phyloP scores from a whole-genome alignment of 2,888 invertebrate species.

The Brachypalpus laphriformis region DNA sequence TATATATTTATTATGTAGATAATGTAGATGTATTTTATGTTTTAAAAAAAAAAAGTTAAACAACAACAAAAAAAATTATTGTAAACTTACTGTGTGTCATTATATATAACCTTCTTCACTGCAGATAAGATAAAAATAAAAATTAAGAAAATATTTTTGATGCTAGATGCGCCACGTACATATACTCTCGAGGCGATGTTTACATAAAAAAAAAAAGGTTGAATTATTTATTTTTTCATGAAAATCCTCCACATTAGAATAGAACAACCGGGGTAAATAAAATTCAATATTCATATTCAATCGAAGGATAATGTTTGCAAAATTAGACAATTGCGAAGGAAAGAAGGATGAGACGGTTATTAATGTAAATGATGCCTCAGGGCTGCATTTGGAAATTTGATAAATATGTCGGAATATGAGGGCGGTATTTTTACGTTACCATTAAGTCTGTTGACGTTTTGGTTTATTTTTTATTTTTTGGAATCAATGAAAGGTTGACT shows the following conservation, averaged over 20 bases:
- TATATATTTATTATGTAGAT: slow-evolving; percentile 51
- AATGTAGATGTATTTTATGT: slow-evolving; percentile 37
- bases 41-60: not conserved
- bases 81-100: slow-evolving; percentile 45
- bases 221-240: slow-evolving; percentile 5
- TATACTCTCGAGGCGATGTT: slow-evolving; percentile 14
- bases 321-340: not conserved
- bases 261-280: not conserved
- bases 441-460: not conserved
- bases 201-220: not conserved
- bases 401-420: not conserved
- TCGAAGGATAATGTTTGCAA: not conserved
- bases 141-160: slow-evolving; percentile 38
- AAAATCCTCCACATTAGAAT: not conserved
- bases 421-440: not conserved
- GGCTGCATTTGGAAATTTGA: not conserved
- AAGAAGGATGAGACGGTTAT: not conserved
- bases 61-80: slow-evolving; percentile 7
- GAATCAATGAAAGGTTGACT: not conserved
- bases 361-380: not conserved
- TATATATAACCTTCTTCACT: slow-evolving; percentile 34
- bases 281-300: not conserved
- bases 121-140: slow-evolving; percentile 57
- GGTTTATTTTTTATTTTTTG: not conserved
- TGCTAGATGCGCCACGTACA: slow-evolving; percentile 23